These are phyloP conservation scores for Siphamia tubifer DNA, from an alignment of 2,113 vertebrate genomes.

Conservation along the genomic window DNA sequence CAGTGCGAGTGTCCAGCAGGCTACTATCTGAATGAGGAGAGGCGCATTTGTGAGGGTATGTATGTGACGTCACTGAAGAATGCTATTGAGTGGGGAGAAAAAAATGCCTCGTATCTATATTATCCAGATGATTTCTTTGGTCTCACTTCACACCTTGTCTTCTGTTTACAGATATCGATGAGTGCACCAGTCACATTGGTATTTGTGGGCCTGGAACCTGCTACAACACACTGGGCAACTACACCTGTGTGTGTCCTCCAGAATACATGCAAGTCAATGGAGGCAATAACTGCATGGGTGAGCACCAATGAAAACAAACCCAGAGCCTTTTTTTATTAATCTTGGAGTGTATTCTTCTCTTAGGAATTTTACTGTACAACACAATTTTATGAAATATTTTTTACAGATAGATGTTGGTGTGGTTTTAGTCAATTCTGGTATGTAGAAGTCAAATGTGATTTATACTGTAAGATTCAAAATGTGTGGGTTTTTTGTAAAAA, in stretches of 20 bases:
- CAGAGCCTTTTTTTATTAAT: too few species aligned
- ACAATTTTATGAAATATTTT: too few species aligned
- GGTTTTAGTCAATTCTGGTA: too few species aligned
- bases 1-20: conserved; percentile 91
- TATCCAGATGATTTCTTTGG: background rate
- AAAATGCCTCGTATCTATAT: background rate
- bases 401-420: too few species aligned
- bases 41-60: conserved; percentile 90
- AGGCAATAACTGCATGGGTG: conserved; percentile 94
- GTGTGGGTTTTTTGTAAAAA: background rate
- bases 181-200: conserved; percentile 86
- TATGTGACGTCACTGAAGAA: too few species aligned
- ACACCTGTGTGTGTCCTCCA: conserved; percentile 91
- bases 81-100: background rate
- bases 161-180: conserved; percentile 86
- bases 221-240: conserved; percentile 94
- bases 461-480: too few species aligned
- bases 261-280: conserved; percentile 96
- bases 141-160: background rate
- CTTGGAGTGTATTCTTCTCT: too few species aligned
- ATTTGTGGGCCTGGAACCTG: conserved; percentile 93
- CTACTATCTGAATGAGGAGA: conserved; percentile 89
- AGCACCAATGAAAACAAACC: background rate
- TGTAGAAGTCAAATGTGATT: too few species aligned
- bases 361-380: too few species aligned